Evolutionary conservation across 2,888 invertebrate species (phyloP), one percentile per base, ranked within the genome.

Genomic region (Muscina levida): DNA sequence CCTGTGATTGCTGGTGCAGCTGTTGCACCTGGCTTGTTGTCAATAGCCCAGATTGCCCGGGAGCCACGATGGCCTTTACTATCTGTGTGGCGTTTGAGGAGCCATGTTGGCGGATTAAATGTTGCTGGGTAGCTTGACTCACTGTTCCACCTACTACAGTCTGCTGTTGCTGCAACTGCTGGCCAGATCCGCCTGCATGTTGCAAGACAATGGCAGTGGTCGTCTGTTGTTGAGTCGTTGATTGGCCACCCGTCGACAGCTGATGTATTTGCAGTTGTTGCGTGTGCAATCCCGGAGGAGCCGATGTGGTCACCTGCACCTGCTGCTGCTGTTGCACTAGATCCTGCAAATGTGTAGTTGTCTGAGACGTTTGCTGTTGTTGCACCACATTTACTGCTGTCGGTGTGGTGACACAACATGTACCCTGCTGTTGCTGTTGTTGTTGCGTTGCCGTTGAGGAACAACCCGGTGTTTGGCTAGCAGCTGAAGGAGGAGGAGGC

Each of bases 21-120:
- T 92, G 90, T 4, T 92, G 91, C 77, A 92, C 90, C 44, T 92
- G 92, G 0, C 92, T 92, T 1, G 92, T 91, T 1, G 87, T 88
- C 2, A 90, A 79, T 11, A 86, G 39, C 0, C 86, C 85, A 0
- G 86, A 83, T 37, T 87, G 85, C 4, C 59, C 59, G 0, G 88
- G 87, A 1, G 90, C 86, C 6, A 91, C 90, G 76, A 91, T 89
- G 0, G 91, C 88, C 82, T 91, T 91, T 1, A 91, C 90, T 77
- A 91, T 86, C 83, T 91, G 91, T 0, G 87, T 77, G 8, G 77
- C 72, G 0, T 82, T 73, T 17, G 83, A 83, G 2, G 89, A 87
- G 57, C 91, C 91, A 70, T 90, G 90, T 1, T 89, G 88, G 83
- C 86, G 79, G 13, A 85, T 46, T 59, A 84, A 39, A 71, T 84